Base-by-base conservation (phyloP, 1,140 invertebrate genomes). In the Rhagoletis pomonella region DNA sequence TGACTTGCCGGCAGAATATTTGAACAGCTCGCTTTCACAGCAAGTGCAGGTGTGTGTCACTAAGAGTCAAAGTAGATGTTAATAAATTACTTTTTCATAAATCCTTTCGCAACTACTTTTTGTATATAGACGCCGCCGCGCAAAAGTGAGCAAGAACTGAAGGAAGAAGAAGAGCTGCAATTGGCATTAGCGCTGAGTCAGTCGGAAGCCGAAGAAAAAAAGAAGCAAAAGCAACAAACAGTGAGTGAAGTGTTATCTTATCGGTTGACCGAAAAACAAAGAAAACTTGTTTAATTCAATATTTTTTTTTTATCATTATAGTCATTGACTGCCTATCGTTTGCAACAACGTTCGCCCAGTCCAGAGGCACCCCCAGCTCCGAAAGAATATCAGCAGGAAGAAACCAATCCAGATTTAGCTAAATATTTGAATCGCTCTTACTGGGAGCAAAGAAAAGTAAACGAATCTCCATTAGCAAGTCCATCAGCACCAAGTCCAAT, bases 101-200 rank as follows among this genome's bases (percentile, higher is more conserved):
- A 29, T 29, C 29, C 29, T 29, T 29, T 29, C 1, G 17, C 6
- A 65, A 55, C n/a, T 85, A 12, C 44, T 44, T 3, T 65, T 86
- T 69, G 17, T 9, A 60, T 85, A 42, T 55, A 96, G 95, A 95
- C 96, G 88, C 96, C 96, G 84, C 95, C 96, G 14, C 95, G 96
- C 47, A 98, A 98, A 93, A 96, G 95, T 81, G 97, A 97, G 87
- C 96, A 97, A 90, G 98, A 99, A 93, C 94, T 99, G 4, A 96
- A 97, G 91, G 99, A 99, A 93, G 98, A 99, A 93, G 99, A 99
- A 93, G 98, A 99, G 91, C 93, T 99, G 29, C 97, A 99, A 93
- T 93, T 99, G 88, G 99, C 99, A 10, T 92, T 99, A 5, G 99
- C 99, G 44, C 94, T 99, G 59, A 99, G 99, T 89, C 97, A 99